Conservation (phyloP, 2,797 vertebrate genomes). For the Sebastolobus altivelis region DNA sequence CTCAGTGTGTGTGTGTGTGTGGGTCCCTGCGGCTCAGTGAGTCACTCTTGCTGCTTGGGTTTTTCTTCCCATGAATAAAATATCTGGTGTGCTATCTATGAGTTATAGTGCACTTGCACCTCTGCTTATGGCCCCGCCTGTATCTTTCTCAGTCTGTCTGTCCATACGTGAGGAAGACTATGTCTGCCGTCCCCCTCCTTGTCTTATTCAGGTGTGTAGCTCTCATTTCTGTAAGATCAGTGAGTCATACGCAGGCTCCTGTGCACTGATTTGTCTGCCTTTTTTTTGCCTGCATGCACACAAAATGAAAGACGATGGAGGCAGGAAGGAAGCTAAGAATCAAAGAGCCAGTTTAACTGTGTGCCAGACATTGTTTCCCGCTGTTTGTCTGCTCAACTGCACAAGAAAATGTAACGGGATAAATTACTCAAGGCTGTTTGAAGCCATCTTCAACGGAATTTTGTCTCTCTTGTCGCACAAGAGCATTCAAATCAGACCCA, state of each 20-base stretch:
- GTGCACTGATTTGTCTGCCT: conserved; percentile 47
- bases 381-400: conserved; percentile 46
- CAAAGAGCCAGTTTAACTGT: conserved; percentile 40
- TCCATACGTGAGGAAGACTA: conserved; percentile 12
- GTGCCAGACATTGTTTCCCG: conserved; percentile 27
- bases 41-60: conserved; percentile 71
- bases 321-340: conserved; percentile 29
- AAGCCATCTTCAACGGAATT: conserved; percentile 29
- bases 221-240: conserved; percentile 21
- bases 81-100: conserved; percentile 75
- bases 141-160: conserved; percentile 28
- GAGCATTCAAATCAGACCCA: conserved; percentile 38
- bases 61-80: conserved; percentile 83
- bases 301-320: conserved; percentile 27
- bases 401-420: conserved; percentile 33
- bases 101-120: conserved; percentile 62
- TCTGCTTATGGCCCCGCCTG: conserved; percentile 39
- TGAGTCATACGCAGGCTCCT: conserved; percentile 31
- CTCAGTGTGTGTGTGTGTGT: conserved; percentile 41
- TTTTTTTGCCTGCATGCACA: not conserved
- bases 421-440: conserved; percentile 46
- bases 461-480: conserved; percentile 27
- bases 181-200: not conserved
- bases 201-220: conserved; percentile 29
- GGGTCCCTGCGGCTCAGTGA: conserved; percentile 68